Conservation (phyloP, 2,797 vertebrate genomes). For the Enteromius fasciolatus region DNA sequence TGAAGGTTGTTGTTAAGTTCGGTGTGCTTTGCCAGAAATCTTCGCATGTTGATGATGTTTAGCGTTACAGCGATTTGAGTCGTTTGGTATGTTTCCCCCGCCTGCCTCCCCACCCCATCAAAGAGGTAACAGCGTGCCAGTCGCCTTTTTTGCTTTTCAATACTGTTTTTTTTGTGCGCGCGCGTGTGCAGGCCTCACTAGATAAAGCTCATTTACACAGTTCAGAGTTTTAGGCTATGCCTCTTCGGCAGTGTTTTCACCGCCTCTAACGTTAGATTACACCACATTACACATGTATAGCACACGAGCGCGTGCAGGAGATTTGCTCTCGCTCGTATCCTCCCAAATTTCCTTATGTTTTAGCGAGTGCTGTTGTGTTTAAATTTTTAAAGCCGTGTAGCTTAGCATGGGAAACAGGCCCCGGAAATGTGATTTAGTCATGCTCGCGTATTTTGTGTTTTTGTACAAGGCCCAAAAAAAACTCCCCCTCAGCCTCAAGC, state of each 20-base stretch:
- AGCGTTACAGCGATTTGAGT: conserved; percentile 25
- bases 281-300: conserved; percentile 70
- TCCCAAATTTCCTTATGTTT: conserved; percentile 43
- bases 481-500: conserved; percentile 40
- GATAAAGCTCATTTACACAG: conserved; percentile 76
- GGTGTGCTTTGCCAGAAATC: conserved; percentile 9
- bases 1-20: conserved; percentile 23
- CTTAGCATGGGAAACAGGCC: conserved; percentile 47
- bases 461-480: conserved; percentile 34
- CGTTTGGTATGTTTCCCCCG: not conserved
- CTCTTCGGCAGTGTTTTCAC: conserved; percentile 52
- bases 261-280: conserved; percentile 72
- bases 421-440: conserved; percentile 57
- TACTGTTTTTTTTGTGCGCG: not conserved
- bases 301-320: conserved; percentile 58
- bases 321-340: conserved; percentile 25
- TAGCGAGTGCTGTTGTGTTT: conserved; percentile 36
- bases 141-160: conserved; percentile 28
- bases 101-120: not conserved
- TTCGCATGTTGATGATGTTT: conserved; percentile 25
- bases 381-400: conserved; percentile 42
- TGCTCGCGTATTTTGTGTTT: conserved; percentile 40
- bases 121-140: conserved; percentile 28
- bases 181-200: conserved; percentile 24
- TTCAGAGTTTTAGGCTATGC: conserved; percentile 74